Base-by-base conservation (phyloP, 2,888 invertebrate species). In the Gerosis bhagava region DNA sequence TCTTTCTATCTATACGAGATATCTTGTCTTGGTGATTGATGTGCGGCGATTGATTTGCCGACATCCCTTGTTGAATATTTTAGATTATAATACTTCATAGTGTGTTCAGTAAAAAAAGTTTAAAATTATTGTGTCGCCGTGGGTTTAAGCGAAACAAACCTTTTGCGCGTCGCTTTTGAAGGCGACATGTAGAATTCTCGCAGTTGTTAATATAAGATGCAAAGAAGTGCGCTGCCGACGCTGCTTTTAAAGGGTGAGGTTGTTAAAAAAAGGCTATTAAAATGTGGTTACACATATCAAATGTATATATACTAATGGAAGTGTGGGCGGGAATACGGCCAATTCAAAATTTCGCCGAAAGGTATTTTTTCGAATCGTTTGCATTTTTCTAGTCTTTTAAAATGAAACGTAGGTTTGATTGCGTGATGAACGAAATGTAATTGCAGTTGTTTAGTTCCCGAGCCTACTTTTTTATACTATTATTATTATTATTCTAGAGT, bases 311-410 rank as follows among this genome's bases (percentile, higher is more conserved):
- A 61, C 62, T 59, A 56, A 60, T 5, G 58, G 15, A 34, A 21
- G 57, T 62, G 66, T 62, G 68, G 67, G 70, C 74, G 68, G 67
- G 70, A 74, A 70, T 72, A 70, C 65, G 66, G 59, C 65, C 54
- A 57, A 61, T 52, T 46, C 39, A 40, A 52, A 54, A 63, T 65
- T 62, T 60, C 59, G 62, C 67, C 56, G 62, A 62, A 60, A 62
- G 59, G 62, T 19, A n/a, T 69, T 65, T 70, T 67, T 81, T 77
- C 65, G 70, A 74, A 77, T 80, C 61, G 69, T 83, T 84, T 83
- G 86, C 86, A 87, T 87, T 87, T 82, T 82, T 88, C 86, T 88
- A 87, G 87, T 86, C 84, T 76, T 73, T 80, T 76, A 67, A 71
- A 71, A 40, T 72, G 63, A 70, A n/a, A 70, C 68, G 63, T 72